These are phyloP conservation scores for Delphinapterus leucas DNA, from an alignment of 2,113 vertebrate species.

Conservation along the genomic window DNA sequence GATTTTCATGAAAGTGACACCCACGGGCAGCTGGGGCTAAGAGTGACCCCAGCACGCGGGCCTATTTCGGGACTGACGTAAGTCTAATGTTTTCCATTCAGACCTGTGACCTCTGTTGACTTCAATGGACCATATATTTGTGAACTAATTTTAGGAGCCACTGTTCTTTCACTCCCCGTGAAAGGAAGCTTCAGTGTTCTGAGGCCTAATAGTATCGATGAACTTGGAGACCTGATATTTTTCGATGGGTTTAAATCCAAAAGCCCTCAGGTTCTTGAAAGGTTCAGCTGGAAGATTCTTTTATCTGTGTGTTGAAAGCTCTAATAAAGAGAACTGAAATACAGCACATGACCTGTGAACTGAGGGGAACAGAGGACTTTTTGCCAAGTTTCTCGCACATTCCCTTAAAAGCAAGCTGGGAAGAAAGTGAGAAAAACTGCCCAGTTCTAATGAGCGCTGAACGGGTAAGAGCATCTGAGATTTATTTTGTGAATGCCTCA, in stretches of 20 bases:
- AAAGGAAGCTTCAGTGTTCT: neutral
- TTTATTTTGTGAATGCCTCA: slow-evolving; percentile 51
- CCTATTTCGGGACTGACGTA: slow-evolving; percentile 59
- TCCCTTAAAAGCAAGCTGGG: slow-evolving; percentile 18
- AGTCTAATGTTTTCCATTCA: slow-evolving; percentile 62
- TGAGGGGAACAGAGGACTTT: neutral
- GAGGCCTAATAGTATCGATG: neutral
- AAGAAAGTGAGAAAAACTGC: slow-evolving; percentile 28
- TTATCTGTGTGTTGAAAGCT: slow-evolving; percentile 46
- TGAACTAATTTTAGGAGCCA: neutral
- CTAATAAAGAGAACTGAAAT: slow-evolving; percentile 27
- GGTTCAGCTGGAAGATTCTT: slow-evolving; percentile 20
- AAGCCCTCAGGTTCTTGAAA: slow-evolving; percentile 21
- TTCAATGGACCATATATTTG: slow-evolving; percentile 51
- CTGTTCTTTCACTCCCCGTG: neutral
- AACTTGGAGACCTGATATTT: neutral
- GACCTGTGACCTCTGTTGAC: slow-evolving; percentile 60
- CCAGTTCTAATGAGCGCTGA: slow-evolving; percentile 29
- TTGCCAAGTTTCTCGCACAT: slow-evolving; percentile 10
- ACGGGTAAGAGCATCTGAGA: neutral
- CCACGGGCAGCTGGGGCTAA: slow-evolving; percentile 45
- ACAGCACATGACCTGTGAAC: neutral
- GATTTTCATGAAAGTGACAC: slow-evolving; percentile 50
- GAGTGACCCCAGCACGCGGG: slow-evolving; percentile 39
- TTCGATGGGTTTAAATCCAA: slow-evolving; percentile 21